Conservation (phyloP, 2,888 invertebrate species). For the Cheilosia impressa region DNA sequence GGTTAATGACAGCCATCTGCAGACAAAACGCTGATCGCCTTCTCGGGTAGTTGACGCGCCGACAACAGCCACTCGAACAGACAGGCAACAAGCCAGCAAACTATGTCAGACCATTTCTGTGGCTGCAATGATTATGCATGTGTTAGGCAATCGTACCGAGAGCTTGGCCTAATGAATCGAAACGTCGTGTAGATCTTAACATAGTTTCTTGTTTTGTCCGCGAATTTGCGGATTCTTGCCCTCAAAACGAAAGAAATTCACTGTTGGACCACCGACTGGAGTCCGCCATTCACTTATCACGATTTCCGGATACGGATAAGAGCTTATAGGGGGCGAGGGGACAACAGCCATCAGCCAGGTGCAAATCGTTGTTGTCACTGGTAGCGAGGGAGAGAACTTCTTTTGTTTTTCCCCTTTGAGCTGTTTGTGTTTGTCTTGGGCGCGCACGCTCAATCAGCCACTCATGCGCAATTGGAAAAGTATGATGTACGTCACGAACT, state of each 20-base stretch:
- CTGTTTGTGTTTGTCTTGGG: background rate
- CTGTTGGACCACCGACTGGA: background rate
- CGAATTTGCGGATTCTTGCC: slow-evolving; percentile 27
- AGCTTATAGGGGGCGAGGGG: background rate
- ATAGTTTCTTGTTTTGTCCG: slow-evolving; percentile 24
- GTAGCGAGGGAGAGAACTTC: background rate
- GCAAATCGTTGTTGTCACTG: slow-evolving; percentile 40
- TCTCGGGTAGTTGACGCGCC: slow-evolving; percentile 29
- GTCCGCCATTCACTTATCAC: slow-evolving; percentile 39
- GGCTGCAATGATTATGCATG: background rate
- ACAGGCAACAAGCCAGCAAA: slow-evolving; percentile 40
- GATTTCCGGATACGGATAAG: slow-evolving; percentile 34
- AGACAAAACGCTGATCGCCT: slow-evolving; percentile 35
- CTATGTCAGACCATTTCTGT: slow-evolving; percentile 23
- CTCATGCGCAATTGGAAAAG: slow-evolving; percentile 34
- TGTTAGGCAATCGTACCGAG: background rate
- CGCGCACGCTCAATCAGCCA: slow-evolving; percentile 8
- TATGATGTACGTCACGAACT: slow-evolving; percentile 43
- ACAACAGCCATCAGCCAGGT: slow-evolving; percentile 45
- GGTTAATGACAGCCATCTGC: slow-evolving; percentile 43
- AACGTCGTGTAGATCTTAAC: slow-evolving; percentile 19
- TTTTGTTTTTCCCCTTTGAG: background rate
- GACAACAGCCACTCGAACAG: slow-evolving; percentile 46
- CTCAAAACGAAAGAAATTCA: slow-evolving; percentile 19
- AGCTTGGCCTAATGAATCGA: slow-evolving; percentile 16